phyloP scores from a whole-genome alignment of 1,140 invertebrate genomes.

The Drosophila rhopaloa region DNA sequence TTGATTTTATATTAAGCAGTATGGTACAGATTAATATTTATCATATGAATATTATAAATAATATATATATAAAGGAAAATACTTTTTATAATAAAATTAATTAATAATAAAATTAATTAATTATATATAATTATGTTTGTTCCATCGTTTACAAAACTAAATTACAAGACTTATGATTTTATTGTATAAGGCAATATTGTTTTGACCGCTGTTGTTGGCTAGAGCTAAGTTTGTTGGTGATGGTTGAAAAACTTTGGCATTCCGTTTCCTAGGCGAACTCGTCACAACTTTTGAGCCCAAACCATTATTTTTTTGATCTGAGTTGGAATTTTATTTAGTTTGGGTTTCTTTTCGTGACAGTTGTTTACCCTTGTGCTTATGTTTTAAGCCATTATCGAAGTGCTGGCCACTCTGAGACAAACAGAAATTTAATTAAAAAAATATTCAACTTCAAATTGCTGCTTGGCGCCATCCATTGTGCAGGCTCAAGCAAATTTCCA shows the following conservation, averaged over 20 bases:
- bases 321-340: conserved; percentile 10
- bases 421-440: conserved; percentile 65
- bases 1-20: no score
- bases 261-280: conserved; percentile 62
- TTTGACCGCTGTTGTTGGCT: conserved; percentile 7
- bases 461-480: conserved; percentile 13
- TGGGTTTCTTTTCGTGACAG: background rate
- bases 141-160: no score
- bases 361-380: conserved; percentile 17
- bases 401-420: conserved; percentile 5
- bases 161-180: no score
- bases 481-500: background rate
- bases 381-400: conserved; percentile 20
- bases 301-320: conserved; percentile 22
- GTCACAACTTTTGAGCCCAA: conserved; percentile 57
- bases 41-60: no score
- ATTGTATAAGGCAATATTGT: no score
- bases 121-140: no score
- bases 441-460: background rate
- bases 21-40: no score
- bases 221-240: background rate
- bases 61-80: background rate
- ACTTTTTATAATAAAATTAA: no score
- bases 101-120: no score
- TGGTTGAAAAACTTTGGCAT: conserved; percentile 58